phyloP scores from a whole-genome alignment of 2,797 vertebrate species.

The Sparus aurata region DNA sequence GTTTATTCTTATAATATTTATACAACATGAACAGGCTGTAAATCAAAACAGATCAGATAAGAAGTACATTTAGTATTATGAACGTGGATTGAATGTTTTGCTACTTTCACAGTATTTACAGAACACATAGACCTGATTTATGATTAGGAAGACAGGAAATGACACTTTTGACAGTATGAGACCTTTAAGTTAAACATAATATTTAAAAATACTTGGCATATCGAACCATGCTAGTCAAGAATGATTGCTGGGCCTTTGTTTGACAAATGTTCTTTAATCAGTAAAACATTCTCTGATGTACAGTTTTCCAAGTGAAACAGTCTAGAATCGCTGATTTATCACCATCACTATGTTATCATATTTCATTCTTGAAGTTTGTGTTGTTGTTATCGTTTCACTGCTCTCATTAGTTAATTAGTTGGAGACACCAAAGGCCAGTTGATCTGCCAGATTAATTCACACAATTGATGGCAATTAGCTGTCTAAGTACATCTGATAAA shows the following conservation, averaged over 20 bases:
- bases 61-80: not conserved
- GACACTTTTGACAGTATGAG: too few species aligned
- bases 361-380: not conserved
- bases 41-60: conserved; percentile 4
- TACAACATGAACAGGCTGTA: not conserved
- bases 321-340: not conserved
- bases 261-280: too few species aligned
- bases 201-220: not conserved
- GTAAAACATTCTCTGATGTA: not conserved
- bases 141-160: too few species aligned
- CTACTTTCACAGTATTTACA: too few species aligned
- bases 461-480: not conserved
- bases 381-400: not conserved
- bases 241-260: not conserved
- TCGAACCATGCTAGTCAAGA: not conserved
- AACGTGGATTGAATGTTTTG: too few species aligned
- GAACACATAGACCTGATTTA: too few species aligned
- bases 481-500: not conserved
- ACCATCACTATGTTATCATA: not conserved
- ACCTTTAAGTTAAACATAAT: not conserved
- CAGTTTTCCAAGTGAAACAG: not conserved
- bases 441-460: not conserved
- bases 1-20: conserved; percentile 17
- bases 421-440: not conserved
- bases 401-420: not conserved